A percentile compares a stretch with the other conserved stretches of the same genome.
Evolutionary conservation across 2,888 invertebrate species (phyloP).

Genomic region (Herminia tarsipennalis): DNA sequence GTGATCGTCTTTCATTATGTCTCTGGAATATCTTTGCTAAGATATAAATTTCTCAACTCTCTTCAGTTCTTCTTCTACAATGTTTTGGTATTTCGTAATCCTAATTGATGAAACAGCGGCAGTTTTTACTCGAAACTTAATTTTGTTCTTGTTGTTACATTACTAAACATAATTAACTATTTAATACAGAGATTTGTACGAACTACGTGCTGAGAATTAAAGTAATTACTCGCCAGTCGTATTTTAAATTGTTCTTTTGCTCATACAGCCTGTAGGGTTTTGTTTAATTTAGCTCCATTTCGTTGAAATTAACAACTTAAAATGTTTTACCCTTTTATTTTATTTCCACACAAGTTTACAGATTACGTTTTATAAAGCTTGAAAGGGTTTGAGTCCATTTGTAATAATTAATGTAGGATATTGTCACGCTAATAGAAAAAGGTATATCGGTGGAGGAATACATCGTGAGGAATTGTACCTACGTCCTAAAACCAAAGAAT

Average conservation of each 20-base stretch:
- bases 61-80: no score
- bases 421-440: neutral
- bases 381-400: slow-evolving; percentile 4
- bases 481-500: no score
- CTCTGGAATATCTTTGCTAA: no score
- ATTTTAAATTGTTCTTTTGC: slow-evolving; percentile 18
- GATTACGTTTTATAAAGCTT: neutral
- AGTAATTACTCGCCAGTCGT: slow-evolving; percentile 20
- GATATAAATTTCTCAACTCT: no score
- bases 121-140: no score
- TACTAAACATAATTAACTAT: slow-evolving; percentile 21
- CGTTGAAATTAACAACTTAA: slow-evolving; percentile 9
- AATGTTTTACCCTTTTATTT: slow-evolving; percentile 4
- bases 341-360: neutral
- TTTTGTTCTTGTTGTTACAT: no score
- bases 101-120: no score
- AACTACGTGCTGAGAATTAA: slow-evolving; percentile 27
- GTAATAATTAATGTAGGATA: slow-evolving; percentile 1
- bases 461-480: no score
- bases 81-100: neutral
- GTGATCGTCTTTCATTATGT: no score
- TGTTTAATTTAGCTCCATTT: slow-evolving; percentile 25
- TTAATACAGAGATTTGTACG: slow-evolving; percentile 19
- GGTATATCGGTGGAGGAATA: no score
- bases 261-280: slow-evolving; percentile 5